Evolutionary conservation across 92 coral and sea anemone species (phyloP).

Genomic region (Scolanthus callimorphus): DNA sequence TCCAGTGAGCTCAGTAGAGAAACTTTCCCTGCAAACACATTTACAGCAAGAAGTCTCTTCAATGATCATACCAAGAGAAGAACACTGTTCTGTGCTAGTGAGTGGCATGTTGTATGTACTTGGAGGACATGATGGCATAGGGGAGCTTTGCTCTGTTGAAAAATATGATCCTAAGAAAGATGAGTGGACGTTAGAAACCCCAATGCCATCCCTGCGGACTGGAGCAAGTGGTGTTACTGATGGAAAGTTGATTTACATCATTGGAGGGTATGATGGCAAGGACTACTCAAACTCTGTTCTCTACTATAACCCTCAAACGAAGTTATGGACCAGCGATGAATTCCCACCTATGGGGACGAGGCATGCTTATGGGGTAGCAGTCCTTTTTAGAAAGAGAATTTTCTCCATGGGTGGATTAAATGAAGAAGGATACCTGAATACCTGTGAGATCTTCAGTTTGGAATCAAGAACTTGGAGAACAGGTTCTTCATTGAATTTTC

Average conservation of each 20-base stretch:
- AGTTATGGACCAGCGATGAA: constrained; percentile 5
- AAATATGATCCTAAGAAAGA: constrained; percentile 14
- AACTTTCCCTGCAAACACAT: constrained; percentile 15
- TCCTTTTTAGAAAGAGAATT: constrained; percentile 17
- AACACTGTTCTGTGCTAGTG: constrained; percentile 28
- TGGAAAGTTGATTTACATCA: constrained; percentile 20
- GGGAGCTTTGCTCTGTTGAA: constrained; percentile 50
- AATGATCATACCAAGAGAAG: constrained; percentile 47
- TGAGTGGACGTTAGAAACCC: constrained; percentile 36
- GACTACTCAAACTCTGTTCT: constrained; percentile 6
- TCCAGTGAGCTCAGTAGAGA: constrained; percentile 43
- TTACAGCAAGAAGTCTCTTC: constrained; percentile 26
- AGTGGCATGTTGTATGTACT: constrained; percentile 15
- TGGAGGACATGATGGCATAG: constrained; percentile 47
- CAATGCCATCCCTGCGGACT: constrained; percentile 37
- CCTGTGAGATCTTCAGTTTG: constrained; percentile 40
- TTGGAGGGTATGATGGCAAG: constrained; percentile 42
- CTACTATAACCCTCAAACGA: constrained; percentile 6
- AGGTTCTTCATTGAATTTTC: constrained; percentile 32
- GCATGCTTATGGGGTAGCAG: constrained; percentile 53
- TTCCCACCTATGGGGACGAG: constrained; percentile 23
- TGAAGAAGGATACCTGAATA: constrained; percentile 13
- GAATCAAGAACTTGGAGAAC: constrained; percentile 16
- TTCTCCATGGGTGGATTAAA: constrained; percentile 51
- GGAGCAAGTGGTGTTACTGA: constrained; percentile 41